A percentile compares a stretch with the other conserved stretches of the same genome.
These are phyloP conservation scores for Damaliscus lunatus DNA, from an alignment of 2,113 vertebrate genomes.

Conservation along the genomic window DNA sequence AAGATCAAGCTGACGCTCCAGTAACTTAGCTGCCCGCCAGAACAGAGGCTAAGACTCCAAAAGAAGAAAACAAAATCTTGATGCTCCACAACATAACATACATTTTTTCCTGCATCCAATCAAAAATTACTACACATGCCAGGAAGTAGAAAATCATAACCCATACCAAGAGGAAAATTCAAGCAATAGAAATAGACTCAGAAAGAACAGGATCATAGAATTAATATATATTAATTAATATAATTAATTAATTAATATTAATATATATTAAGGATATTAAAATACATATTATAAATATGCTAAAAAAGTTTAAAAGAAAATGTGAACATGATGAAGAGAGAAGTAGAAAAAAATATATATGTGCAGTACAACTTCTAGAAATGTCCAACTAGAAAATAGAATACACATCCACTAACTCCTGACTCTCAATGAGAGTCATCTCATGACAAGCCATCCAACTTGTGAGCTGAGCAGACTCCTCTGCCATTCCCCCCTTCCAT, in stretches of 20 bases:
- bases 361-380: background rate
- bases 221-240: background rate
- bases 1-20: background rate
- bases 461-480: background rate
- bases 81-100: background rate
- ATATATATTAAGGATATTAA: background rate
- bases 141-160: background rate
- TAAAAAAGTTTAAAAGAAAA: background rate
- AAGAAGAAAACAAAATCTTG: background rate
- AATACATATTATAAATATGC: background rate
- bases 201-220: background rate
- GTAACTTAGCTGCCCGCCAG: background rate
- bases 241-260: no score
- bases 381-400: background rate
- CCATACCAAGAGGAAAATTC: background rate
- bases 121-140: background rate
- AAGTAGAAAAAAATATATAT: background rate
- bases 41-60: background rate
- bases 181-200: background rate
- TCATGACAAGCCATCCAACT: background rate
- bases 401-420: background rate
- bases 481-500: fast-evolving
- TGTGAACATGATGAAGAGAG: background rate
- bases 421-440: background rate
- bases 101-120: background rate